Evolutionary conservation across 2,113 vertebrate genomes (phyloP), one percentile per base, ranked within the genome.

Genomic region (Tenebrosternarchus preto): DNA sequence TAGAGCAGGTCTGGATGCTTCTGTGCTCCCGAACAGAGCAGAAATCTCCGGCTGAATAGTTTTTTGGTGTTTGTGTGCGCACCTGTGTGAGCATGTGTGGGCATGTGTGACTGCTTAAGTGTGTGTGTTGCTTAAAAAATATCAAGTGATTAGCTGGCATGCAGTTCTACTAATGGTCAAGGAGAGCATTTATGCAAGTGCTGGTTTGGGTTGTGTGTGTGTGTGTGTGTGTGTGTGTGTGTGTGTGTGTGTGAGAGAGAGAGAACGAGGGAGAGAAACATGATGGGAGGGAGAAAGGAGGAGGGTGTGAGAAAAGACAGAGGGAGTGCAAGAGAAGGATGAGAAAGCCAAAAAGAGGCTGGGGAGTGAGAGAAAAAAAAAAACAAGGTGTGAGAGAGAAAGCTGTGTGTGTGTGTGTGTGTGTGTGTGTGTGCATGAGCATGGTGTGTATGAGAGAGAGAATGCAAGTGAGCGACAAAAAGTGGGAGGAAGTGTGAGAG

Each of bases 11-110:
- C 73, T 20, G 70, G 68, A 69, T n/a, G 72, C 36, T 33, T 84
- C 78, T 81, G 74, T 84, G 69, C 69, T 74, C 71, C 61, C 74
- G 69, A 78, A 77, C 68, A 73, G 71, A 81, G 68, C 39, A 20
- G 83, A 69, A 73, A 77, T 73, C 68, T n/a, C n/a, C 64, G 78
- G n/a, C 60, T 17, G 53, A 57, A n/a, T 50, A 73, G 59, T 36
- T 68, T 77, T 64, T 36, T 17, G 75, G 19, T 39, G 69, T 33
- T 8, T 57, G 43, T 72, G 24, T 56, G 31, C 33, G 56, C 71
- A 55, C 27, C 12, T 67, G 39, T 68, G 24, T 60, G 73, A 25
- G 8, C 61, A 55, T 55, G 75, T 50, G 71, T 76, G 43, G 39
- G 46, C 66, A 46, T 43, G 20, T 17, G 31, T 72, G 73, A 27